A percentile compares a stretch with the other conserved stretches of the same genome.
Evolutionary conservation across 2,113 vertebrate species (phyloP).

Genomic region (Pungitius pungitius): DNA sequence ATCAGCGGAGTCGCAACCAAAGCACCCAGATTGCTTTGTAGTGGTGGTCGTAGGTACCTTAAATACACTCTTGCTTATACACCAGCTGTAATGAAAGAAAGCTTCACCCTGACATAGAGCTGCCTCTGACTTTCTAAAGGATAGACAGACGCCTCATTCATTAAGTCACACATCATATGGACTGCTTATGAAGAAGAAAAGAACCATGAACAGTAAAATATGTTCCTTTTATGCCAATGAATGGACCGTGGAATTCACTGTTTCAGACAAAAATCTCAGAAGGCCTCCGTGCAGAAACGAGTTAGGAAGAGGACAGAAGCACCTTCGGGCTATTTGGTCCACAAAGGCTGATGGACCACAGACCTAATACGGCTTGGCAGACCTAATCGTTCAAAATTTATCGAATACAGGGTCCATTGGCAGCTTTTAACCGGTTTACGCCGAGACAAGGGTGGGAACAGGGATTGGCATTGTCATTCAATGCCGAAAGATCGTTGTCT

Average conservation of each 20-base stretch:
- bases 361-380: constrained; percentile 76
- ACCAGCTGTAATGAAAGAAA: neutral
- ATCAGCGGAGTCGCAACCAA: neutral
- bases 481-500: constrained; percentile 61
- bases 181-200: constrained; percentile 34
- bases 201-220: constrained; percentile 51
- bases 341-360: constrained; percentile 69
- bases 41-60: neutral
- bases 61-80: neutral
- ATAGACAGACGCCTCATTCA: constrained; percentile 58
- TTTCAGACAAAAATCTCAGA: constrained; percentile 47
- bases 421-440: constrained; percentile 60
- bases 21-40: neutral
- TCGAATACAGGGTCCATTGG: constrained; percentile 60
- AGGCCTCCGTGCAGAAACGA: constrained; percentile 39
- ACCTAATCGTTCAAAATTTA: constrained; percentile 71
- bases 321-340: constrained; percentile 65
- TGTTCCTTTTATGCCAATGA: constrained; percentile 43
- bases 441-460: constrained; percentile 62
- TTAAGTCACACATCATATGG: constrained; percentile 41
- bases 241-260: constrained; percentile 51
- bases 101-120: constrained; percentile 25
- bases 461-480: constrained; percentile 69
- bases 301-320: constrained; percentile 57
- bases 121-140: constrained; percentile 24